These are phyloP conservation scores for Phalacrocorax pelagicus DNA, from an alignment of 2,113 vertebrate genomes.

Conservation along the genomic window DNA sequence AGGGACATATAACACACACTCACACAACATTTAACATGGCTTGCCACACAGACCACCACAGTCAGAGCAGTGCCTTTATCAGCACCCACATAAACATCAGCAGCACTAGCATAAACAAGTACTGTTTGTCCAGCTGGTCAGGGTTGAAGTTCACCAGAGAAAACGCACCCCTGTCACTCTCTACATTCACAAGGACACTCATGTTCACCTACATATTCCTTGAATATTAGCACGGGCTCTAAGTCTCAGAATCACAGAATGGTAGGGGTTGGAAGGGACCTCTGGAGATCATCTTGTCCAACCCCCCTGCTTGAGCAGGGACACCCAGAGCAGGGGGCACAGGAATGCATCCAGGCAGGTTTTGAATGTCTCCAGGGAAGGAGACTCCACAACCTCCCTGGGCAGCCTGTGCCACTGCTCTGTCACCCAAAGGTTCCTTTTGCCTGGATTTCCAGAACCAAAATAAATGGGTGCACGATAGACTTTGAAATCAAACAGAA, in stretches of 20 bases:
- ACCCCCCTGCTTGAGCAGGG: no score
- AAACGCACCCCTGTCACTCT: not conserved
- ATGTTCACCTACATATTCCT: not conserved
- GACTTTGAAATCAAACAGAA: not conserved
- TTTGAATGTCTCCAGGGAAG: no score
- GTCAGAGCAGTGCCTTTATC: not conserved
- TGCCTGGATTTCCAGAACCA: not conserved
- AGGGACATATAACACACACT: no score
- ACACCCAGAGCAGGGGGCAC: no score
- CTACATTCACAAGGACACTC: not conserved
- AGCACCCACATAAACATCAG: fast-evolving
- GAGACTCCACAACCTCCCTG: no score
- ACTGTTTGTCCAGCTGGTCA: not conserved
- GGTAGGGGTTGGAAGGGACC: no score
- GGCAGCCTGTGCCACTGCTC: no score
- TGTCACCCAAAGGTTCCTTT: not conserved
- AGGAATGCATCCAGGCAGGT: no score
- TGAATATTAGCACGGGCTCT: not conserved
- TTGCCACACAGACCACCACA: no score
- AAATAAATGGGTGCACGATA: not conserved
- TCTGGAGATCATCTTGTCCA: no score
- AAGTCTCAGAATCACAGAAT: no score
- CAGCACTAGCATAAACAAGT: not conserved
- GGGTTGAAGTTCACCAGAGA: no score
- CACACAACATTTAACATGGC: fast-evolving